These are phyloP conservation scores for Pandion haliaetus DNA, from an alignment of 2,113 vertebrate genomes.

Conservation along the genomic window DNA sequence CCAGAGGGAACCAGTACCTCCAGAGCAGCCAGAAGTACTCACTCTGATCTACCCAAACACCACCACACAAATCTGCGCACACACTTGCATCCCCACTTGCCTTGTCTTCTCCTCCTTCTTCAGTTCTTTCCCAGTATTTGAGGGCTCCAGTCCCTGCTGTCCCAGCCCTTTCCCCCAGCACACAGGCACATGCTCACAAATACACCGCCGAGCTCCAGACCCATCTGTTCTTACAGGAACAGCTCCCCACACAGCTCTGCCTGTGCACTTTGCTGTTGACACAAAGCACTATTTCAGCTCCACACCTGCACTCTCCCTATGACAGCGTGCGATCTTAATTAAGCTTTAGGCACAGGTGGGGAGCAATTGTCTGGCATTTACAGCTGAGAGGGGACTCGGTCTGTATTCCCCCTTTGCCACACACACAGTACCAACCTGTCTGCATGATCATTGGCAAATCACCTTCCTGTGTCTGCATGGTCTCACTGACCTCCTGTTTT, in stretches of 20 bases:
- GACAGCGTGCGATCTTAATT: not conserved
- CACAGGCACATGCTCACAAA: not conserved
- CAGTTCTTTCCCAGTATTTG: not conserved
- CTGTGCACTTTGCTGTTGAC: not conserved
- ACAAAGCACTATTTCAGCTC: not conserved
- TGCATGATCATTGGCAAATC: accelerated
- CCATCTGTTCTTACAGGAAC: not conserved
- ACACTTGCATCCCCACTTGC: not conserved
- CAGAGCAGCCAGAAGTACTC: not conserved
- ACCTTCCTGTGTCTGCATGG: not conserved
- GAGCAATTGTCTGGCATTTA: not conserved
- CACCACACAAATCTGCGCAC: not conserved
- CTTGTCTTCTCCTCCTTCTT: not conserved
- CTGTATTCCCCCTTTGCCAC: not conserved
- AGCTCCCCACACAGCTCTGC: not conserved
- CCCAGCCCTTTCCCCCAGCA: not conserved
- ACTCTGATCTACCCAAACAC: not conserved
- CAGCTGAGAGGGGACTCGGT: not conserved
- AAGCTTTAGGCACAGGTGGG: not conserved
- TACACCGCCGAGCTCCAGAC: not conserved
- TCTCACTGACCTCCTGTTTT: not conserved
- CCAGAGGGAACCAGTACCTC: not conserved
- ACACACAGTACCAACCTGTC: not conserved
- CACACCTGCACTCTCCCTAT: not conserved
- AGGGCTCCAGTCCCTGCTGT: not conserved